Evolutionary conservation across 2,888 invertebrate genomes (phyloP).

Genomic region (Serripes groenlandicus): DNA sequence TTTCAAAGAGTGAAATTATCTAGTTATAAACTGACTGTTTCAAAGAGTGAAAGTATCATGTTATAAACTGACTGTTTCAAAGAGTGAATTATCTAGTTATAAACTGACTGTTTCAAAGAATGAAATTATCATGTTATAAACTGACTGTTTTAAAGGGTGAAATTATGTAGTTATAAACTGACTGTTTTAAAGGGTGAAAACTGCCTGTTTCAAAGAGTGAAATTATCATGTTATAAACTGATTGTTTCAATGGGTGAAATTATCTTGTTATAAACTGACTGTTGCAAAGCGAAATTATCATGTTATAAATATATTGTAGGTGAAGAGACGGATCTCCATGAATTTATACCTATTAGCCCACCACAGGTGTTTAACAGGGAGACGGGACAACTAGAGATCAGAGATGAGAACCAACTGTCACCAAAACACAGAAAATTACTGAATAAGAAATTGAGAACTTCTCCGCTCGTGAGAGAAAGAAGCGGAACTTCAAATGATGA

Average conservation of each 20-base stretch:
- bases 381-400: constrained; percentile 72
- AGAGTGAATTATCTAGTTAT: too few species aligned
- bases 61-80: too few species aligned
- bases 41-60: too few species aligned
- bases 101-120: too few species aligned
- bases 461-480: constrained; percentile 56
- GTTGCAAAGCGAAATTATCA: neutral
- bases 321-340: constrained; percentile 74
- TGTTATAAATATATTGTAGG: constrained; percentile 62
- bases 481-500: neutral
- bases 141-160: too few species aligned
- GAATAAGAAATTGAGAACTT: constrained; percentile 58
- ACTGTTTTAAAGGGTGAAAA: too few species aligned
- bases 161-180: too few species aligned
- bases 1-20: too few species aligned
- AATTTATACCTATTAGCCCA: constrained; percentile 77
- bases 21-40: too few species aligned
- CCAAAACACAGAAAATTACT: constrained; percentile 58
- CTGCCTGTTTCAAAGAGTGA: too few species aligned
- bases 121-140: too few species aligned
- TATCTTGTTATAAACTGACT: neutral
- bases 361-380: constrained; percentile 70
- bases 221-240: too few species aligned
- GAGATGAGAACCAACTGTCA: constrained; percentile 59
- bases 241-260: neutral